Conservation (phyloP, 2,797 vertebrate species). For the Xerus rutilus region DNA sequence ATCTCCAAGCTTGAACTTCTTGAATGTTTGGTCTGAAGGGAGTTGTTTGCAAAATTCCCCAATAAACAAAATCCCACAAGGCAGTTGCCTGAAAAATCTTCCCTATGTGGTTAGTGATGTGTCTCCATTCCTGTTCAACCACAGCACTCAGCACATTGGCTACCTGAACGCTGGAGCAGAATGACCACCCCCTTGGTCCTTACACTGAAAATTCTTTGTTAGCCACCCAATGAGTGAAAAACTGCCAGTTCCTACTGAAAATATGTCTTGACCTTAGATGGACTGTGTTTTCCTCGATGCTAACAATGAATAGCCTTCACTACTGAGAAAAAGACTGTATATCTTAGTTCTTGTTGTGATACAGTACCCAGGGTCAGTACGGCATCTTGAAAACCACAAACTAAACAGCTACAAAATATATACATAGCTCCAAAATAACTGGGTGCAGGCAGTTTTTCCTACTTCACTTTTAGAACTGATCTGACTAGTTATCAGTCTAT, state of each 20-base stretch:
- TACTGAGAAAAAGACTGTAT: not conserved
- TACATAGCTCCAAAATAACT: not conserved
- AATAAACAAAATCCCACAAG: constrained; percentile 81
- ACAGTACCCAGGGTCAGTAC: not conserved
- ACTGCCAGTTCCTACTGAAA: constrained; percentile 75
- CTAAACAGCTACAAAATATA: constrained; percentile 20
- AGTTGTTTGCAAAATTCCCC: constrained; percentile 85
- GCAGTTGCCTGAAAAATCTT: constrained; percentile 76
- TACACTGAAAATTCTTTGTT: constrained; percentile 81
- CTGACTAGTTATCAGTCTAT: constrained; percentile 25
- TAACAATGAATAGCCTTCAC: constrained; percentile 65
- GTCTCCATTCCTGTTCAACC: constrained; percentile 72
- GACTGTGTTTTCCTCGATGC: constrained; percentile 71
- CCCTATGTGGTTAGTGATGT: constrained; percentile 66
- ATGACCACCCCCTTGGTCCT: constrained; percentile 51
- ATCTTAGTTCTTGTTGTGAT: constrained; percentile 40
- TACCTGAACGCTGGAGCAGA: not conserved
- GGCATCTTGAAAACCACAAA: constrained; percentile 15
- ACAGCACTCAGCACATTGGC: constrained; percentile 55
- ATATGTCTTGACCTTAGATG: constrained; percentile 68
- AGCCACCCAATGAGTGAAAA: constrained; percentile 64
- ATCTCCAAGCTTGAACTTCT: constrained; percentile 22
- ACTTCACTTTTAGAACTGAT: constrained; percentile 7
- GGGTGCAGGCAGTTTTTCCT: not conserved
- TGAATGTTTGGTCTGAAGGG: constrained; percentile 82